These are phyloP conservation scores for Campylorhamphus procurvoides DNA, from an alignment of 2,113 vertebrate genomes.

Conservation along the genomic window DNA sequence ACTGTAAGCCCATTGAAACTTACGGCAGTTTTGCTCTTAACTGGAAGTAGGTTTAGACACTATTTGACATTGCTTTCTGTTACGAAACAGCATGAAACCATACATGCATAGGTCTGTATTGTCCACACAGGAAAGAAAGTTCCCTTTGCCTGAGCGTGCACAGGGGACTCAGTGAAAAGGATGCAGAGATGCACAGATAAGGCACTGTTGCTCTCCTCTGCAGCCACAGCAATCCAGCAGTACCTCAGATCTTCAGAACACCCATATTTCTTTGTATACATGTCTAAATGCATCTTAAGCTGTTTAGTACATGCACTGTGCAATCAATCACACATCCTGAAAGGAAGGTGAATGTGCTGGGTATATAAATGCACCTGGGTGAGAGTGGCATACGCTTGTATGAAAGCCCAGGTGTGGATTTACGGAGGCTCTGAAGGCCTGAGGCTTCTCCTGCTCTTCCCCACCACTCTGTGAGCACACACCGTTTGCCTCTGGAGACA, in stretches of 20 bases:
- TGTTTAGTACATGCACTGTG: rapidly evolving
- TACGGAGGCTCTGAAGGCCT: background rate
- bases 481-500: background rate
- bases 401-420: background rate
- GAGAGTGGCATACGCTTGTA: background rate
- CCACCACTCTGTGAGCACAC: background rate
- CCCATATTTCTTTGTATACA: background rate
- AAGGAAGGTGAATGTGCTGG: background rate
- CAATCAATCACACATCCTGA: background rate
- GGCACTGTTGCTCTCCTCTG: rapidly evolving
- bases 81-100: background rate
- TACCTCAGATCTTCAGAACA: background rate
- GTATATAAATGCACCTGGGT: background rate
- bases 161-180: background rate
- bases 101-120: background rate
- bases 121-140: background rate
- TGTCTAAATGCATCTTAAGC: background rate
- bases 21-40: background rate
- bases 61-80: background rate
- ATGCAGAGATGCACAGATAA: background rate
- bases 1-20: background rate
- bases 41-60: constrained; percentile 22
- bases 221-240: background rate
- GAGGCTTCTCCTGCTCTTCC: background rate
- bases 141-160: background rate